Percentiles rank a stretch among this genome's conserved stretches.
These are phyloP conservation scores for Macrocentrus cingulum DNA, from an alignment of 1,140 invertebrate genomes.

Conservation along the genomic window DNA sequence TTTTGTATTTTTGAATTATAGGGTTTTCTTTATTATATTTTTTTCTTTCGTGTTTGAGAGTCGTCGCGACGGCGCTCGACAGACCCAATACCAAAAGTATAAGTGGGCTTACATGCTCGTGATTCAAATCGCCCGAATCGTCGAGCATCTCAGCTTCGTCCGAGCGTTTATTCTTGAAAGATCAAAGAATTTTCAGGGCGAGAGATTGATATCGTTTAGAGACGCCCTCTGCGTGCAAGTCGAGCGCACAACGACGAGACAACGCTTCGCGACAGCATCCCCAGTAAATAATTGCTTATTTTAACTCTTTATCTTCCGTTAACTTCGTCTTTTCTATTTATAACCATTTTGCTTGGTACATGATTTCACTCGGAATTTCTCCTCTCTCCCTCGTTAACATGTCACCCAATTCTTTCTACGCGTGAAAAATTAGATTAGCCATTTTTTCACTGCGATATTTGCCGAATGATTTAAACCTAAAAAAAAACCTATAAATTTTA, in stretches of 20 bases:
- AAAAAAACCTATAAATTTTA: too few relatives aligned
- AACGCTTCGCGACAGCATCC: neutral
- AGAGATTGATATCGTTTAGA: constrained; percentile 17
- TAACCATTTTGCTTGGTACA: constrained; percentile 1
- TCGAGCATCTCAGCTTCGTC: constrained; percentile 12
- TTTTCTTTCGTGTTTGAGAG: neutral
- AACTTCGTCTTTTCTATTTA: neutral
- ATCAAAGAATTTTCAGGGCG: constrained; percentile 10
- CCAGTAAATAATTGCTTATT: constrained; percentile 14
- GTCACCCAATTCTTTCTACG: neutral
- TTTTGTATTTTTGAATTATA: neutral
- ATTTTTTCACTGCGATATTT: too few relatives aligned
- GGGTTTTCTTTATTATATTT: neutral
- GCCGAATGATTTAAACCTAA: too few relatives aligned
- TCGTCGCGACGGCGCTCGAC: neutral
- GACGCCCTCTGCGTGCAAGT: constrained; percentile 6
- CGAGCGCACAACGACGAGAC: constrained; percentile 5
- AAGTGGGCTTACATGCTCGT: neutral
- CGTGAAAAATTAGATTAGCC: too few relatives aligned
- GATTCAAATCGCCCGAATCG: constrained; percentile 11
- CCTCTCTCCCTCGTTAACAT: neutral
- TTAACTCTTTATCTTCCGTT: constrained; percentile 7
- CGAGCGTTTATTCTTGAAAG: constrained; percentile 17
- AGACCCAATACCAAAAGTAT: too few relatives aligned
- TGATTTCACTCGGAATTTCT: constrained; percentile 13